Percentiles rank a stretch among this genome's conserved stretches.
Conservation (phyloP, 2,113 vertebrate genomes). For the Heptranchias perlo region DNA sequence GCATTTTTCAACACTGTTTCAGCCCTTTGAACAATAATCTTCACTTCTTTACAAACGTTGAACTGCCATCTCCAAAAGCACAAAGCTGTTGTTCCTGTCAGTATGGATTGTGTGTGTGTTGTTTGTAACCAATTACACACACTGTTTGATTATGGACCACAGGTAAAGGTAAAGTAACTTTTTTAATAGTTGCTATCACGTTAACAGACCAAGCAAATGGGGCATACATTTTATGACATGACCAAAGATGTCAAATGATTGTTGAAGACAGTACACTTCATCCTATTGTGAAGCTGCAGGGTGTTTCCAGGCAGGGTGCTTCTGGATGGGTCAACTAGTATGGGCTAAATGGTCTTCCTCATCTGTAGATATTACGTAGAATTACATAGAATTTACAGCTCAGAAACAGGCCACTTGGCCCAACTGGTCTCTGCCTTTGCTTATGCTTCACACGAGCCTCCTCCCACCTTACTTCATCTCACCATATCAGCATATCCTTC, state of each 20-base stretch:
- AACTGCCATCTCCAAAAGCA: conserved; percentile 26
- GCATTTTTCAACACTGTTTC: conserved; percentile 23
- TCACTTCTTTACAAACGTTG: conserved; percentile 28
- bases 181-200: conserved; percentile 8
- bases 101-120: background rate
- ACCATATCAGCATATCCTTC: background rate
- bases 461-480: background rate
- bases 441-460: background rate
- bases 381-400: background rate
- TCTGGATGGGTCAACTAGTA: background rate
- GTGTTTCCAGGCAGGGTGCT: background rate
- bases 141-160: conserved; percentile 24
- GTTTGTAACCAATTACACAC: conserved; percentile 35
- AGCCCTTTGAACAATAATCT: conserved; percentile 7
- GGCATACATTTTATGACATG: background rate
- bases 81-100: conserved; percentile 37
- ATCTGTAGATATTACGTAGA: background rate
- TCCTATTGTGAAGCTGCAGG: background rate
- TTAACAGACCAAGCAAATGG: conserved; percentile 16
- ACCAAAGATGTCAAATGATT: conserved; percentile 20
- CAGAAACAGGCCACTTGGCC: background rate
- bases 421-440: background rate
- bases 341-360: background rate
- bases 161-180: conserved; percentile 24
- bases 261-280: background rate